A percentile compares a stretch with the other conserved stretches of the same genome.
These are phyloP conservation scores for Paedocypris micromegethes DNA, from an alignment of 2,797 vertebrate genomes.

Conservation along the genomic window DNA sequence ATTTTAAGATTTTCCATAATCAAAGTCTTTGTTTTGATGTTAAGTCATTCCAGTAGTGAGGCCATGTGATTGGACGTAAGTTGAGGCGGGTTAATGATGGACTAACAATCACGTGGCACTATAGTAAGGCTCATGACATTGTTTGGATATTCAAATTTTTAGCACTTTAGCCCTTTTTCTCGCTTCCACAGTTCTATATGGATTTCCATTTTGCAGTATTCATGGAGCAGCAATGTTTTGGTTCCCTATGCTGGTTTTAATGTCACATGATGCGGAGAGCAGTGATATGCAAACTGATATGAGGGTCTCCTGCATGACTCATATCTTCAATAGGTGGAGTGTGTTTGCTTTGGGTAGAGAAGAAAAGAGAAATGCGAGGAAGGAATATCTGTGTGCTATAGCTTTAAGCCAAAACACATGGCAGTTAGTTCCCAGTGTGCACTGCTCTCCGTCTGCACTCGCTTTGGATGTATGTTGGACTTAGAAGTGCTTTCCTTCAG, in stretches of 20 bases:
- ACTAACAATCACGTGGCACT: background rate
- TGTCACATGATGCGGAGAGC: too few species aligned
- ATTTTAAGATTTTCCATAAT: too few species aligned
- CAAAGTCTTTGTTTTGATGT: too few species aligned
- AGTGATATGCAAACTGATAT: conserved; percentile 2
- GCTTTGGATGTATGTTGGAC: conserved; percentile 1
- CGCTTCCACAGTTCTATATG: conserved; percentile 7
- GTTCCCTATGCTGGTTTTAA: too few species aligned
- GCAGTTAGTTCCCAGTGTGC: conserved; percentile 18
- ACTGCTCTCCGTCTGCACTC: conserved; percentile 15
- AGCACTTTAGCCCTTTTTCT: conserved; percentile 8
- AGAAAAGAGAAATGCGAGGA: conserved; percentile 7
- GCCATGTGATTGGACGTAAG: too few species aligned
- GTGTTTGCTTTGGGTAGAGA: conserved; percentile 5
- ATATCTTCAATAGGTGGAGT: conserved; percentile 1
- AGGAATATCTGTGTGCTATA: conserved; percentile 19
- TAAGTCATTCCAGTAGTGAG: too few species aligned
- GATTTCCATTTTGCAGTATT: background rate
- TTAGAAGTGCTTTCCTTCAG: conserved; percentile 2
- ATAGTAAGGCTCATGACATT: background rate
- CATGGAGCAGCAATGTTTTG: too few species aligned
- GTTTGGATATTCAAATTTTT: conserved; percentile 8
- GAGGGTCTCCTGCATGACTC: conserved; percentile 14
- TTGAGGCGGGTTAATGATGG: conserved; percentile 9
- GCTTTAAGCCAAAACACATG: conserved; percentile 19